Percentiles rank a stretch among this genome's conserved stretches.
Conservation (phyloP, 2,113 vertebrate genomes). For the Brachirus orientalis region DNA sequence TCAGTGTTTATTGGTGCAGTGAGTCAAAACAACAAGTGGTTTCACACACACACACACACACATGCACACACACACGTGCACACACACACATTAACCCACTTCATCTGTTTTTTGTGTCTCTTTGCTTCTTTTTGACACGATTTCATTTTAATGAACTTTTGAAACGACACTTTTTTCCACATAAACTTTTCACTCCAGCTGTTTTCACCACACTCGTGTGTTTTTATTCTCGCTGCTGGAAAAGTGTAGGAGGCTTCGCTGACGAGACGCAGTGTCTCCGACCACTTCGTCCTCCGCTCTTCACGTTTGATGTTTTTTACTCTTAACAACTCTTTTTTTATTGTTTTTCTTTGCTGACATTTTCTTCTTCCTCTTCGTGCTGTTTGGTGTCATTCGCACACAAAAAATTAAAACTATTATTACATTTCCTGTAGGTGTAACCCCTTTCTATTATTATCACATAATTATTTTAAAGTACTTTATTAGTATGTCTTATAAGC, state of each 20-base stretch:
- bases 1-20: slow-evolving; percentile 6
- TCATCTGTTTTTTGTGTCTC: neutral
- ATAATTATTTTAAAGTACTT: no score
- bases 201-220: slow-evolving; percentile 17
- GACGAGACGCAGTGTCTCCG: slow-evolving; percentile 5
- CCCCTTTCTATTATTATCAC: no score
- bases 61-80: neutral
- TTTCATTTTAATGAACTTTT: slow-evolving; percentile 41
- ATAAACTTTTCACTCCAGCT: slow-evolving; percentile 35
- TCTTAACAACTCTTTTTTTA: no score
- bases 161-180: slow-evolving; percentile 41
- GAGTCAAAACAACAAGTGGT: slow-evolving; percentile 1
- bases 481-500: no score
- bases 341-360: no score
- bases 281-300: slow-evolving; percentile 18
- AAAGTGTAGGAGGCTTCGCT: slow-evolving; percentile 29
- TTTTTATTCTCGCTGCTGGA: slow-evolving; percentile 41
- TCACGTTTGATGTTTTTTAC: slow-evolving; percentile 51
- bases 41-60: slow-evolving; percentile 13
- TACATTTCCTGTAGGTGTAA: no score
- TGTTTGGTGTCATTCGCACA: no score
- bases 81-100: neutral
- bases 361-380: no score
- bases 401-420: no score
- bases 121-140: slow-evolving; percentile 5